Conservation (phyloP, 2,888 invertebrate genomes). For the Myopa testacea region DNA sequence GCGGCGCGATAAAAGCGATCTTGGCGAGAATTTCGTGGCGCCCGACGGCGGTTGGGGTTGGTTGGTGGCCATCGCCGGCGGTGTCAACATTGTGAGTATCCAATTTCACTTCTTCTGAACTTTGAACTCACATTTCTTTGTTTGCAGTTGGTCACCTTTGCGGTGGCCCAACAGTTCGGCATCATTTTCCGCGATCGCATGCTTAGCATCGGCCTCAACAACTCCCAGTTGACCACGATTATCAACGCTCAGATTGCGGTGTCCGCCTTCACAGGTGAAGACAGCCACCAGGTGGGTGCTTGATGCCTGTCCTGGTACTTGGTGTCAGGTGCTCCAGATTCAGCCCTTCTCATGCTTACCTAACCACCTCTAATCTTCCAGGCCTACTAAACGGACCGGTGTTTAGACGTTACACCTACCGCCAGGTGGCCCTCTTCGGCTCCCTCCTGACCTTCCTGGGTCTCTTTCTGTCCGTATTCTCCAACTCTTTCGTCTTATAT, state of each 20-base stretch:
- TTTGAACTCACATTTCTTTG: too few relatives aligned
- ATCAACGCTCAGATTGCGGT: slow-evolving; percentile 80
- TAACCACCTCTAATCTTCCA: slow-evolving; percentile 38
- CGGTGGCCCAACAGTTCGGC: slow-evolving; percentile 79
- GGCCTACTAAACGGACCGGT: slow-evolving; percentile 78
- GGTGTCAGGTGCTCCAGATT: too few relatives aligned
- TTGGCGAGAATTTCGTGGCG: slow-evolving; percentile 73
- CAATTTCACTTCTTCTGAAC: neutral
- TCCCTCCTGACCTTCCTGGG: slow-evolving; percentile 73
- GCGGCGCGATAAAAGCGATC: slow-evolving; percentile 65
- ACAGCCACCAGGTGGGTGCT: too few relatives aligned
- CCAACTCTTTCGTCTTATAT: slow-evolving; percentile 74
- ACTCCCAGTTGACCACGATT: slow-evolving; percentile 77
- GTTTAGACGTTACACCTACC: slow-evolving; percentile 74
- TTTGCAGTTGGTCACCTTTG: slow-evolving; percentile 75
- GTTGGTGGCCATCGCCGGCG: slow-evolving; percentile 78
- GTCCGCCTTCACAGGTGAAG: slow-evolving; percentile 77
- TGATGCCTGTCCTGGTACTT: too few relatives aligned
- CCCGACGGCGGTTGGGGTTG: slow-evolving; percentile 84
- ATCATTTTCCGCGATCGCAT: slow-evolving; percentile 77
- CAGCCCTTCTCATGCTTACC: too few relatives aligned
- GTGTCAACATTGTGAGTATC: slow-evolving; percentile 77
- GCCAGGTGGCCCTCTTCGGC: slow-evolving; percentile 76
- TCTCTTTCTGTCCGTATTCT: slow-evolving; percentile 73
- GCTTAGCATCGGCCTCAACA: slow-evolving; percentile 72